A percentile compares a stretch with the other conserved stretches of the same genome.
Conservation (phyloP, 2,797 vertebrate species). For the Phoebastria nigripes region DNA sequence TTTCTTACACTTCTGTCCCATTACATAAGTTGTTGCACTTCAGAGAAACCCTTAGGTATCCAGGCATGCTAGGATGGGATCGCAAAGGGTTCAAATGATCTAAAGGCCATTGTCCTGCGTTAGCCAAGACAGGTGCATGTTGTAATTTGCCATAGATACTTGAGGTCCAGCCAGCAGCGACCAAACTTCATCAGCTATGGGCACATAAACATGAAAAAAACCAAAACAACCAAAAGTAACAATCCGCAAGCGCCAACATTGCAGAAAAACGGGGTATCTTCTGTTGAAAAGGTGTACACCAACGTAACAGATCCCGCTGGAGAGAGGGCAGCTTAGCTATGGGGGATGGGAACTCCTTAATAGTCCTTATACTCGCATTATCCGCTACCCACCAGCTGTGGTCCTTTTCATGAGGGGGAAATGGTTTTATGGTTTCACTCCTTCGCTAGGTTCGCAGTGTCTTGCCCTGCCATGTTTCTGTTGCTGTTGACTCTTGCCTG, state of each 20-base stretch:
- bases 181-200: background rate
- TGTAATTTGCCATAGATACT: background rate
- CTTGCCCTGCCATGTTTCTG: background rate
- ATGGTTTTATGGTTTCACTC: background rate
- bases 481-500: background rate
- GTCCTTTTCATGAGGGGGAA: background rate
- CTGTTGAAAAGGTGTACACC: background rate
- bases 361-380: background rate
- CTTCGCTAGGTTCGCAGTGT: background rate
- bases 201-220: background rate
- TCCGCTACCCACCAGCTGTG: background rate
- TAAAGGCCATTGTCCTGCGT: background rate
- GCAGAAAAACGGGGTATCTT: background rate
- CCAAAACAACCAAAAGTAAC: background rate
- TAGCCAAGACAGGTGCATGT: background rate
- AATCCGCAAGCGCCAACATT: background rate
- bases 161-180: background rate
- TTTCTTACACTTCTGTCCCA: background rate
- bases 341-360: background rate
- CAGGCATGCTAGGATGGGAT: background rate
- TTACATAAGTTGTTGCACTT: background rate
- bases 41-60: background rate
- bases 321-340: background rate
- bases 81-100: background rate
- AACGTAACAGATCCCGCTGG: background rate